phyloP scores from a whole-genome alignment of 2,888 invertebrate genomes.

The Drosophila barbarae region DNA sequence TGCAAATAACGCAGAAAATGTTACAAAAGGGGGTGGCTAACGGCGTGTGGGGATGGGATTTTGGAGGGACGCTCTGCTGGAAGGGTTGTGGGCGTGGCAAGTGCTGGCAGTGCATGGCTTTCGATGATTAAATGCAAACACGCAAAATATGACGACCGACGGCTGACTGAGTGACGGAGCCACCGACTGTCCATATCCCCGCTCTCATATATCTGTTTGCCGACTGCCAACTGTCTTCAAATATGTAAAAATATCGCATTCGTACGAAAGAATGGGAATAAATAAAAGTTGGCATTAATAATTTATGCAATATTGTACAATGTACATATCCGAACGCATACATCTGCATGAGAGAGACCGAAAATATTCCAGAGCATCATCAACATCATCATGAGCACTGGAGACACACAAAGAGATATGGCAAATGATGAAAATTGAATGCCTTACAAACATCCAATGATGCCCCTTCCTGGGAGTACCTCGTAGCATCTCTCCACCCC shows the following conservation, averaged over 20 bases:
- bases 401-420: constrained; percentile 16
- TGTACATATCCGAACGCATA: constrained; percentile 44
- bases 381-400: not conserved
- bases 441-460: constrained; percentile 54
- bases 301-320: constrained; percentile 69
- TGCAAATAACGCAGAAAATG: constrained; percentile 40
- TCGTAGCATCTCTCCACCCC: not conserved
- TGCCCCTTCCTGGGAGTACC: not conserved
- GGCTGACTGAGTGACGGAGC: constrained; percentile 51
- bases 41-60: not conserved
- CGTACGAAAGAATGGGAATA: constrained; percentile 35
- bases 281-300: constrained; percentile 72
- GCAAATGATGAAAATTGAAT: constrained; percentile 67
- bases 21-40: constrained; percentile 7
- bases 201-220: constrained; percentile 46
- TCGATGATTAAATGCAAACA: constrained; percentile 76
- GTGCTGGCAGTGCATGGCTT: constrained; percentile 59
- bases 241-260: constrained; percentile 60
- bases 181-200: constrained; percentile 41
- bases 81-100: constrained; percentile 32
- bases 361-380: constrained; percentile 32
- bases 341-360: constrained; percentile 55
- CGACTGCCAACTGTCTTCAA: constrained; percentile 71
- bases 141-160: constrained; percentile 70
- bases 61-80: not conserved